Evolutionary conservation across 1,140 invertebrate genomes (phyloP).

Genomic region (Cyphomyrmex costatus): DNA sequence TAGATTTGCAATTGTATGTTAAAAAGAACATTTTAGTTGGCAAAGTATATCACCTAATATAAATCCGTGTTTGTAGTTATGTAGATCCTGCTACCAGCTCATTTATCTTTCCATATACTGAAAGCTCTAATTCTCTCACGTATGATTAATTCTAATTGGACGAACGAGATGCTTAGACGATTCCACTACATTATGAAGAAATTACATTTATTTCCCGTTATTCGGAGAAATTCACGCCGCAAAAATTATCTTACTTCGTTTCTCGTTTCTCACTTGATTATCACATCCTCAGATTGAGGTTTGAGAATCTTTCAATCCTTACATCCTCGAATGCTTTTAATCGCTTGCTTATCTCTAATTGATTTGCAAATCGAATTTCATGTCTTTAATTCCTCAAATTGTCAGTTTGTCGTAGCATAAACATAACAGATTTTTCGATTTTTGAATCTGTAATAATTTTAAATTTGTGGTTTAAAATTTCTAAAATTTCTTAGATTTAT

Average conservation of each 20-base stretch:
- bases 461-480: background rate
- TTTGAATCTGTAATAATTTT: background rate
- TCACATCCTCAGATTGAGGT: slow-evolving; percentile 36
- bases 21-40: background rate
- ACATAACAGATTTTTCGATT: slow-evolving; percentile 5
- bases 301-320: slow-evolving; percentile 38
- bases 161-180: slow-evolving; percentile 42
- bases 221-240: slow-evolving; percentile 33
- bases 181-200: slow-evolving; percentile 29
- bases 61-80: slow-evolving; percentile 12
- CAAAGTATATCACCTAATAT: slow-evolving; percentile 16
- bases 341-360: background rate
- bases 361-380: background rate
- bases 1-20: slow-evolving; percentile 13
- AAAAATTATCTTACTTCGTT: slow-evolving; percentile 50
- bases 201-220: slow-evolving; percentile 37
- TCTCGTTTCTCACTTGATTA: slow-evolving; percentile 51
- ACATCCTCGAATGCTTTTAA: slow-evolving; percentile 30
- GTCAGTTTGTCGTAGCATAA: background rate
- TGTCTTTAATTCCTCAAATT: background rate
- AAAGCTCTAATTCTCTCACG: slow-evolving; percentile 40
- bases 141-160: slow-evolving; percentile 53
- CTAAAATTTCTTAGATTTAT: background rate
- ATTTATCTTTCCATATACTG: background rate
- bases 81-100: slow-evolving; percentile 41